These are phyloP conservation scores for Poecilia velifera DNA, from an alignment of 2,797 vertebrate species.

Conservation along the genomic window DNA sequence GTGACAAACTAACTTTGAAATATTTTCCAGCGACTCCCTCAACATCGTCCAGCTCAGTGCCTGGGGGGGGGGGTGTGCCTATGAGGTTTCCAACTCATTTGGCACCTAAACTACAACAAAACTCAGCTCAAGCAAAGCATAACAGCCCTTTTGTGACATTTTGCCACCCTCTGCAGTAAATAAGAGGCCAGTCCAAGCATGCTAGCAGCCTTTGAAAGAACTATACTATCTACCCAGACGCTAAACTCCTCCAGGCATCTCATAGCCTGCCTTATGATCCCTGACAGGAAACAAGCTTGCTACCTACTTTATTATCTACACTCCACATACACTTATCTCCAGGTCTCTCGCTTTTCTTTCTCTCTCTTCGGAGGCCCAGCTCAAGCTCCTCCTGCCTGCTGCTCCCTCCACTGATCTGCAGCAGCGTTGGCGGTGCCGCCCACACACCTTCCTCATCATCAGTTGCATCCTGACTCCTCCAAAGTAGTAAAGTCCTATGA, in stretches of 20 bases:
- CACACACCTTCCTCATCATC: constrained; percentile 73
- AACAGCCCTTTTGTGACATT: constrained; percentile 42
- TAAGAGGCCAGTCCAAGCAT: constrained; percentile 44
- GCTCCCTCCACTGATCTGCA: constrained; percentile 63
- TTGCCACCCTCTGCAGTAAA: constrained; percentile 54
- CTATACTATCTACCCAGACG: constrained; percentile 43
- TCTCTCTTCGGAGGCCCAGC: constrained; percentile 46
- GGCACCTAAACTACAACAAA: constrained; percentile 44
- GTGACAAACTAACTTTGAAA: constrained; percentile 35
- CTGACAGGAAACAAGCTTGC: constrained; percentile 54
- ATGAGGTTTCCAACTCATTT: constrained; percentile 48
- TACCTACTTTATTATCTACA: constrained; percentile 53
- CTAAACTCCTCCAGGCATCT: constrained; percentile 46
- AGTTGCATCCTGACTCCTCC: constrained; percentile 73
- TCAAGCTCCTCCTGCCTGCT: constrained; percentile 48
- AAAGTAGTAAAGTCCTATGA: constrained; percentile 66
- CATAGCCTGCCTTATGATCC: constrained; percentile 57
- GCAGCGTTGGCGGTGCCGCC: constrained; percentile 68
- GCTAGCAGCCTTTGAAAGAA: constrained; percentile 6
- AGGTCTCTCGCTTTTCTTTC: constrained; percentile 25
- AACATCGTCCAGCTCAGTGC: constrained; percentile 32
- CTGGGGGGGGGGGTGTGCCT: neutral
- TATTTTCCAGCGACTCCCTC: constrained; percentile 33
- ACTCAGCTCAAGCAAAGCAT: constrained; percentile 47
- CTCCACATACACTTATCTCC: constrained; percentile 15